A percentile compares a stretch with the other conserved stretches of the same genome.
Evolutionary conservation across 2,113 vertebrate genomes (phyloP).

Genomic region (Calyptommatus sinebrachiatus): DNA sequence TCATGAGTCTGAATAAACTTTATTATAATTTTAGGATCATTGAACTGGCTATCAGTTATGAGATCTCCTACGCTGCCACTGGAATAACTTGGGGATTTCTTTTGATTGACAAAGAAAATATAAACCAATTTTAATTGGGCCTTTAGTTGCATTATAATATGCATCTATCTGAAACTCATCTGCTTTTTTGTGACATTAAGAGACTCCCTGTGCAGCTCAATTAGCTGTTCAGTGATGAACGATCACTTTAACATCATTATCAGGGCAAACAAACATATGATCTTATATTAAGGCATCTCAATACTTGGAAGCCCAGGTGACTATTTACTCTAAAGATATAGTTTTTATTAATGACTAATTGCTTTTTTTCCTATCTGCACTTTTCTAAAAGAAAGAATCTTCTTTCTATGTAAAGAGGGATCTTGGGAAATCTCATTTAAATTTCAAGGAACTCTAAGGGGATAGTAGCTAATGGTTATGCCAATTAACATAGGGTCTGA

Average conservation of each 20-base stretch:
- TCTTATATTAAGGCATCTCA: neutral
- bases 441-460: conserved; percentile 65
- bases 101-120: neutral
- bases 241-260: neutral
- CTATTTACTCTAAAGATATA: conserved; percentile 41
- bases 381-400: conserved; percentile 33
- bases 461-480: conserved; percentile 65
- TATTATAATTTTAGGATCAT: neutral
- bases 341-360: conserved; percentile 40
- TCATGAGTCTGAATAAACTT: neutral
- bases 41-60: neutral
- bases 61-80: neutral
- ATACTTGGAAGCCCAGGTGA: conserved; percentile 25
- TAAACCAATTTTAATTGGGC: accelerated
- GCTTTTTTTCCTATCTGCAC: conserved; percentile 25
- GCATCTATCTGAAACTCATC: neutral
- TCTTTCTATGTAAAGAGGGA: conserved; percentile 40
- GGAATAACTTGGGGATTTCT: neutral
- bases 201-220: neutral
- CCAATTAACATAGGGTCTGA: conserved; percentile 69
- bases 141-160: neutral
- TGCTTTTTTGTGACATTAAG: neutral
- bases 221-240: neutral
- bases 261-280: neutral
- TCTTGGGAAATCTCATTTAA: conserved; percentile 68